These are phyloP conservation scores for Dryomyza anilis DNA, from an alignment of 2,888 invertebrate genomes.

Conservation along the genomic window DNA sequence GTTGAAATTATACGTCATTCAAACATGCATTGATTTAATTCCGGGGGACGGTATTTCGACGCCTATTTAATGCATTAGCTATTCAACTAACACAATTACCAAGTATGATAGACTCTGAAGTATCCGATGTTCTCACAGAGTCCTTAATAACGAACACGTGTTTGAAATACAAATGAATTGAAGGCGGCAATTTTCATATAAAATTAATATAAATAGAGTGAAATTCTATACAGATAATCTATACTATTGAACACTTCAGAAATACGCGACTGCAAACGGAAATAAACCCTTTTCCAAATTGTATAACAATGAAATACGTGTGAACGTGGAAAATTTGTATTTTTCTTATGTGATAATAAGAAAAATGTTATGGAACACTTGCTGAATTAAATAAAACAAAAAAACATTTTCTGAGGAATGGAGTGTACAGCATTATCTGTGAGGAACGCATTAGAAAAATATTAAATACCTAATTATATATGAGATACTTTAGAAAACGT, in stretches of 20 bases:
- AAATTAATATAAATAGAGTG: neutral
- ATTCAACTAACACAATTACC: neutral
- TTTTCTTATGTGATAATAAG: too few relatives aligned
- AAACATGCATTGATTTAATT: slow-evolving; percentile 1
- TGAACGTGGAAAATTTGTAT: neutral
- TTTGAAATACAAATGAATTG: neutral
- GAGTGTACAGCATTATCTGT: too few relatives aligned
- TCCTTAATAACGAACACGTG: slow-evolving; percentile 1
- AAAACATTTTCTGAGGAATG: too few relatives aligned
- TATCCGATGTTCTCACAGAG: neutral
- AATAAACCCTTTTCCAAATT: slow-evolving; percentile 9
- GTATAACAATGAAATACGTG: too few relatives aligned
- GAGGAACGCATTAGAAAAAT: too few relatives aligned
- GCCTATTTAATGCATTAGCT: slow-evolving; percentile 1
- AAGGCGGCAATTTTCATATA: neutral
- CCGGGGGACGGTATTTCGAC: neutral
- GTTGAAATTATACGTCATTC: too few relatives aligned
- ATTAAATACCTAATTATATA: too few relatives aligned
- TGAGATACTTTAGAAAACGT: too few relatives aligned
- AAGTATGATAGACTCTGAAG: neutral
- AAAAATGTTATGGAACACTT: too few relatives aligned
- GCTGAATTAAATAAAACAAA: too few relatives aligned
- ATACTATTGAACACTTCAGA: neutral
- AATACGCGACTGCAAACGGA: slow-evolving; percentile 1
- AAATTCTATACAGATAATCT: neutral